Percentiles rank a stretch among this genome's conserved stretches.
phyloP scores from a whole-genome alignment of 2,888 invertebrate genomes.

The Aelia acuminata region DNA sequence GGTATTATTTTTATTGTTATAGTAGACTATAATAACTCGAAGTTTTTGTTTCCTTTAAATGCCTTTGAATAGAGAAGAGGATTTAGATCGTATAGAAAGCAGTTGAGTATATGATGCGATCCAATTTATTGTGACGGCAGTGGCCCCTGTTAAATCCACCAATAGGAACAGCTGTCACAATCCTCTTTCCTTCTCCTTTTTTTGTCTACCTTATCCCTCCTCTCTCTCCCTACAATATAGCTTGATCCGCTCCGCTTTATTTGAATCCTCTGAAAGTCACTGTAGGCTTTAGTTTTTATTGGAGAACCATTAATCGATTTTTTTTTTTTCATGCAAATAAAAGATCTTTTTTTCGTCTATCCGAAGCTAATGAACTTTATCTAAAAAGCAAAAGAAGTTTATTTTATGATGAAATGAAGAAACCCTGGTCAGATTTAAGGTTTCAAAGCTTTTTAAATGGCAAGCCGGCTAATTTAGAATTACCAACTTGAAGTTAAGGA shows the following conservation, averaged over 20 bases:
- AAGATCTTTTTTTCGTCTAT: no score
- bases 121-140: slow-evolving; percentile 25
- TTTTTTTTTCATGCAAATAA: no score
- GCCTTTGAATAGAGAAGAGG: neutral
- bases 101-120: neutral
- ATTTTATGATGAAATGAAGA: no score
- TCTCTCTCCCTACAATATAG: neutral
- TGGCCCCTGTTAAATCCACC: slow-evolving; percentile 26
- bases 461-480: no score
- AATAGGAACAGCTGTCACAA: slow-evolving; percentile 14
- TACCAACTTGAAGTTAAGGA: no score
- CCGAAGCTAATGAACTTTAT: no score
- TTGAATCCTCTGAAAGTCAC: neutral
- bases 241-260: neutral
- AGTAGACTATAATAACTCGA: no score
- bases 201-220: neutral
- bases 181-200: neutral
- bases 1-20: no score
- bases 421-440: no score
- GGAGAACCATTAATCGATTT: neutral
- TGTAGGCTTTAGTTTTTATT: neutral
- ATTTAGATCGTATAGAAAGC: neutral
- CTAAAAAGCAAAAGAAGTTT: no score
- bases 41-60: neutral
- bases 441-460: no score